These are phyloP conservation scores for Conus betulinus DNA, from an alignment of 1,140 invertebrate species.

Conservation along the genomic window DNA sequence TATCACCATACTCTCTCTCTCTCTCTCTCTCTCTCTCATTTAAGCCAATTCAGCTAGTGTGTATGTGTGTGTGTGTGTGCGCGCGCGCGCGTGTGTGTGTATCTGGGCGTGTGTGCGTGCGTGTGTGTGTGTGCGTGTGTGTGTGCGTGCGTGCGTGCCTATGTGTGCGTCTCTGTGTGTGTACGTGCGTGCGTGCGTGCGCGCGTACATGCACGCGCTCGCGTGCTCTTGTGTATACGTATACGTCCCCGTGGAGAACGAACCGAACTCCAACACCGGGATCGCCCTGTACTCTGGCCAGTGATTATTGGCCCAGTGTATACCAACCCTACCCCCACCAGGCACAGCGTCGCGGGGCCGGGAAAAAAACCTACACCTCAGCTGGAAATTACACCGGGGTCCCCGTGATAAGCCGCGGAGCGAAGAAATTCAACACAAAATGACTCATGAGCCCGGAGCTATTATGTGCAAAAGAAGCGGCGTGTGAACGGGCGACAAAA, in stretches of 20 bases:
- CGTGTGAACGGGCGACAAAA: constrained; percentile 16
- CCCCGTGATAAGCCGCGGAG: background rate
- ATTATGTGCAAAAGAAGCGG: constrained; percentile 18
- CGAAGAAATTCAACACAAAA: constrained; percentile 16
- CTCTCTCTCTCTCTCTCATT: no score
- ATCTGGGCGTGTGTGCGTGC: background rate
- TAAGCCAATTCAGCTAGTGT: no score
- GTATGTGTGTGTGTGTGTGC: no score
- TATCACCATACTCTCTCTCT: no score
- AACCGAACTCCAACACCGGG: no score
- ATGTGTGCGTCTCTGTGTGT: background rate
- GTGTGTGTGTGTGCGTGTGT: background rate
- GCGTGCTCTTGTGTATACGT: no score
- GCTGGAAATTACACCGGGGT: background rate
- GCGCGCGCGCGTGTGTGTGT: no score
- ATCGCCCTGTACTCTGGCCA: no score
- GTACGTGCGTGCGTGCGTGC: background rate
- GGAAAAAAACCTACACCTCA: background rate
- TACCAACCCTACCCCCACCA: no score
- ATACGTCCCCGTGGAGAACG: no score
- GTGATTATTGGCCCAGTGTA: no score
- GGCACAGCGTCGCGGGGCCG: no score
- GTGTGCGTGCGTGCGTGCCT: background rate
- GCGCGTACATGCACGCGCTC: background rate
- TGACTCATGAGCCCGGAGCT: constrained; percentile 20